A percentile compares a stretch with the other conserved stretches of the same genome.
Conservation (phyloP, 1,140 invertebrate species). For the Drosophila nigromelanica region DNA sequence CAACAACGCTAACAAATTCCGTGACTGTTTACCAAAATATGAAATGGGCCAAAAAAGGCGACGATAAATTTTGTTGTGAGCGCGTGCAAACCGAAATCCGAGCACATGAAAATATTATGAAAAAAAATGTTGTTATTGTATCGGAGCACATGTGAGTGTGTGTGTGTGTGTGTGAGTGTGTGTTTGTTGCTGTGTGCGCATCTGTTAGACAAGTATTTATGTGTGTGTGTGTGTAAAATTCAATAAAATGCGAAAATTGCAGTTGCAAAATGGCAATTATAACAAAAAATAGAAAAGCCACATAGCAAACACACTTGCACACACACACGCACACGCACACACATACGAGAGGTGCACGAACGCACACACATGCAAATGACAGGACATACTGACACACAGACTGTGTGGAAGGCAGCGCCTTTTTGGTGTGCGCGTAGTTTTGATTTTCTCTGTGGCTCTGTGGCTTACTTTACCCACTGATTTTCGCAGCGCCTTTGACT, state of each 20-base stretch:
- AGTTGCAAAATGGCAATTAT: conserved; percentile 72
- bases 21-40: conserved; percentile 26
- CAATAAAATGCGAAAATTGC: conserved; percentile 78
- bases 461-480: conserved; percentile 68
- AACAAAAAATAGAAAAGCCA: conserved; percentile 49
- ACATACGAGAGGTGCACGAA: conserved; percentile 29
- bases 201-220: conserved; percentile 41
- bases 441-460: conserved; percentile 75
- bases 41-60: conserved; percentile 31
- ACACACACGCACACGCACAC: conserved; percentile 30
- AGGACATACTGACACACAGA: conserved; percentile 21
- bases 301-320: conserved; percentile 30
- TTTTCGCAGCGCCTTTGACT: conserved; percentile 50
- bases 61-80: conserved; percentile 31
- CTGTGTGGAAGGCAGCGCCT: conserved; percentile 60
- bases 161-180: conserved; percentile 23
- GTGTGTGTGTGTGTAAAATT: conserved; percentile 63
- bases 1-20: conserved; percentile 15
- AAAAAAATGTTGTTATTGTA: conserved; percentile 74
- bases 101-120: conserved; percentile 73
- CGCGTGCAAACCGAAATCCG: conserved; percentile 39
- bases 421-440: conserved; percentile 75
- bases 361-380: conserved; percentile 47
- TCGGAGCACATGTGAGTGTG: conserved; percentile 33
- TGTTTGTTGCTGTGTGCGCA: conserved; percentile 29